phyloP scores from a whole-genome alignment of 1,140 invertebrate genomes.

The Drosophila quadrilineata region DNA sequence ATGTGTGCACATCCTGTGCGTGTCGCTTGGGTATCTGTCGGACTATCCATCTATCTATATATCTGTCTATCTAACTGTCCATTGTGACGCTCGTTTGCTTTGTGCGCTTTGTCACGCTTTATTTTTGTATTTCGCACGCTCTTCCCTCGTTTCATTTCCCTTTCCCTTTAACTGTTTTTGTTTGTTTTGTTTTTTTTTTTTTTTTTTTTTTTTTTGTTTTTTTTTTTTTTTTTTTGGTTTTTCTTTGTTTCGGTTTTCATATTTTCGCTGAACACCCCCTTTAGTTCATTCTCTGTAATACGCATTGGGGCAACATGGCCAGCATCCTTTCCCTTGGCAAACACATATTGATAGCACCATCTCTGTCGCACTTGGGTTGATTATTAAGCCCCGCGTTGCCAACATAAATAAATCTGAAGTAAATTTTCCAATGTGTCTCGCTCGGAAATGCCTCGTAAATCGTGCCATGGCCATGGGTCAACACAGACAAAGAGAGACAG shows the following conservation, averaged over 20 bases:
- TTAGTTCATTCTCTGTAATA: conserved; percentile 69
- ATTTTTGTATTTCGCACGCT: conserved; percentile 50
- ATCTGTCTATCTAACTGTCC: conserved; percentile 65
- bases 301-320: conserved; percentile 54
- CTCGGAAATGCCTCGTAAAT: conserved; percentile 80
- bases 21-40: conserved; percentile 44
- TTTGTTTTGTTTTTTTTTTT: background rate
- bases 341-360: background rate
- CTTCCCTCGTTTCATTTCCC: conserved; percentile 4
- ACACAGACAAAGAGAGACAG: conserved; percentile 28
- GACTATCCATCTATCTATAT: conserved; percentile 47
- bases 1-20: conserved; percentile 46
- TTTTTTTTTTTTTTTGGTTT: background rate
- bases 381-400: conserved; percentile 43
- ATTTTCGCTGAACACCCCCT: conserved; percentile 25
- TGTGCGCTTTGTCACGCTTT: conserved; percentile 75
- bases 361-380: conserved; percentile 2
- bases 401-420: conserved; percentile 80
- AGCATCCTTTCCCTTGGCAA: conserved; percentile 7
- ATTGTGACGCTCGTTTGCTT: conserved; percentile 70
- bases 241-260: conserved; percentile 25
- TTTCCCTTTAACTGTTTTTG: background rate
- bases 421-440: conserved; percentile 80
- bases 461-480: conserved; percentile 71
- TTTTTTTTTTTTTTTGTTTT: conserved; percentile 6